These are phyloP conservation scores for Limnephilus marmoratus DNA, from an alignment of 2,888 invertebrate species.

Conservation along the genomic window DNA sequence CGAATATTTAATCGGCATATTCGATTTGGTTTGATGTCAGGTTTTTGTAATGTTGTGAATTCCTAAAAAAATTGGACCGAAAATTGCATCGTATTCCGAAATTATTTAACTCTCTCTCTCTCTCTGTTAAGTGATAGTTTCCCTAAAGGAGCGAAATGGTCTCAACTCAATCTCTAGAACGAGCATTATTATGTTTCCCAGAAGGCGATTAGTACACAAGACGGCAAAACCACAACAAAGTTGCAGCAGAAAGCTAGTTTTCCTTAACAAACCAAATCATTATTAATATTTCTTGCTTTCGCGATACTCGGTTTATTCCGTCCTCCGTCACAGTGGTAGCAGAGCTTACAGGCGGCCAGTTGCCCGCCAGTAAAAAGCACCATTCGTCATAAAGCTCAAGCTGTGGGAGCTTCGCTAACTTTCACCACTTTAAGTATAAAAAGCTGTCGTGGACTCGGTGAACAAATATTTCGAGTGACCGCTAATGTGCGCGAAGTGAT, in stretches of 20 bases:
- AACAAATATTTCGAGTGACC: constrained; percentile 42
- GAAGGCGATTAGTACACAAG: neutral
- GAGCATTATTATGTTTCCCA: neutral
- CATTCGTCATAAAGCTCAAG: constrained; percentile 57
- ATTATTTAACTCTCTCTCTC: neutral
- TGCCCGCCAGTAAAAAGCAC: constrained; percentile 55
- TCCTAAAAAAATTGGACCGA: too few relatives aligned
- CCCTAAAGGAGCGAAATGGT: neutral
- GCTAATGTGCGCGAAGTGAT: constrained; percentile 20
- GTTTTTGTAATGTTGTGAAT: neutral
- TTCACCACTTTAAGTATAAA: constrained; percentile 46
- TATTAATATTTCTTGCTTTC: constrained; percentile 48
- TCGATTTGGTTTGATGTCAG: neutral
- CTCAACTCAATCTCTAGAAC: neutral
- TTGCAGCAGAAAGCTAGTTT: constrained; percentile 22
- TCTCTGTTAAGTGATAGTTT: neutral
- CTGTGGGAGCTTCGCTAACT: constrained; percentile 47
- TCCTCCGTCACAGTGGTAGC: constrained; percentile 26
- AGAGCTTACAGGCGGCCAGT: constrained; percentile 38
- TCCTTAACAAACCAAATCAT: constrained; percentile 47
- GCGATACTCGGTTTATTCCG: neutral
- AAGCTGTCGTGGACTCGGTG: constrained; percentile 45
- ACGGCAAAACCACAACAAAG: constrained; percentile 21
- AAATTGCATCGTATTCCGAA: neutral
- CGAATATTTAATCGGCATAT: neutral